These are phyloP conservation scores for Heliconius himera DNA, from an alignment of 1,140 invertebrate genomes.

Conservation along the genomic window DNA sequence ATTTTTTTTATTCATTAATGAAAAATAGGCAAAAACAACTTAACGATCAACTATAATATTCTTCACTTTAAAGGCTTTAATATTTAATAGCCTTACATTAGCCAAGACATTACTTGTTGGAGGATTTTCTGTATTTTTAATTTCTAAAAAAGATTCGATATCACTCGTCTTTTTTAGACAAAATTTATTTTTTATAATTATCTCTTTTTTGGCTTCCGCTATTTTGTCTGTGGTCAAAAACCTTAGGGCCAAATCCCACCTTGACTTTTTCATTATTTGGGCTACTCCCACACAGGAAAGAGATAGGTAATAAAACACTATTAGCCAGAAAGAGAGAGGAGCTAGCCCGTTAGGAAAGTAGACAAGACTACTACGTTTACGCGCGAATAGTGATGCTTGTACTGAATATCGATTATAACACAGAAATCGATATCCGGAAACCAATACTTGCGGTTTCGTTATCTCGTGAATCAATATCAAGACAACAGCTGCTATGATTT, in stretches of 20 bases:
- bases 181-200: not conserved
- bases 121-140: not conserved
- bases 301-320: slow-evolving; percentile 37
- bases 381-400: slow-evolving; percentile 54
- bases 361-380: slow-evolving; percentile 66
- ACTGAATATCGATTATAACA: slow-evolving; percentile 2
- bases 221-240: not conserved
- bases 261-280: slow-evolving; percentile 58
- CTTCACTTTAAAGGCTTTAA: not conserved
- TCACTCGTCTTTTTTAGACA: no score
- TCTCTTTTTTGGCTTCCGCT: not conserved
- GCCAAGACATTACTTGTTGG: not conserved
- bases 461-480: not conserved
- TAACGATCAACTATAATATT: not conserved
- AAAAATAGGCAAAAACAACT: not conserved
- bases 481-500: not conserved
- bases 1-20: not conserved
- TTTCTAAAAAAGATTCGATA: not conserved
- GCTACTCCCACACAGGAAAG: slow-evolving; percentile 55
- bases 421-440: slow-evolving; percentile 10
- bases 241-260: slow-evolving; percentile 45
- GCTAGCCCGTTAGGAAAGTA: slow-evolving; percentile 65
- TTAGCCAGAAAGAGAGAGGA: slow-evolving; percentile 45
- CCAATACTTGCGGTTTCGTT: not conserved
- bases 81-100: no score